Base-by-base conservation (phyloP, 2,113 vertebrate species). In the Heterotis niloticus region DNA sequence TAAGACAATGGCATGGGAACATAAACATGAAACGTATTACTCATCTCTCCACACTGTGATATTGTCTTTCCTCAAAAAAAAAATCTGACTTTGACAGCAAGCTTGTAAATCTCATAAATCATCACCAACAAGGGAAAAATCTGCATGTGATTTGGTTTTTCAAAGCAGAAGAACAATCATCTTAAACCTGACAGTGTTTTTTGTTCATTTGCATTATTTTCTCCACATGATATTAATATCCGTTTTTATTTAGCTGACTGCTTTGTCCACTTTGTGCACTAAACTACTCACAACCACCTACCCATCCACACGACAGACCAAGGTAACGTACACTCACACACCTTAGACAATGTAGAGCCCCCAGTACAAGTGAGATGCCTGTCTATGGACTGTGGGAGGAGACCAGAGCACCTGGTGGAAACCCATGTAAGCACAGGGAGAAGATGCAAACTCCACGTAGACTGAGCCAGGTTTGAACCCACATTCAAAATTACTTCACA, bases 1-100 rank as follows among this genome's bases (percentile, higher is more conserved):
- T 77, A 85, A 81, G 77, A 79, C 68, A 78, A 75, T 62, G 78
- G 79, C 78, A 79, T 77, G 84, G 78, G 73, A 51, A 81, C 20
- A 20, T 18, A 75, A 12, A 17, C 14, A 12, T 79, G 77, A 56
- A 76, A 80, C 80, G 34, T 29, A 77, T 66, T 54, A 70, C 74
- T 77, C 60, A 78, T 78, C 71, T 81, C 77, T 75, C 72, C 57
- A 66, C 81, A 44, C 11, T 18, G 62, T n/a, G 29, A 29, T 77
- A 26, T 26, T n/a, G 68, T 9, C 75, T 28, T 14, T 60, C 67
- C 77, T 23, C 57, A 62, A 79, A 28, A 64, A 73, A 70, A 70
- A 71, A 44, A 73, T 62, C 52, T 13, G 64, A 79, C 70, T 70
- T 44, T 78, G 59, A 71, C 59, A 56, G n/a, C 34, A 80, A 60